Evolutionary conservation across 2,113 vertebrate species (phyloP).

Genomic region (Carettochelys insculpta): DNA sequence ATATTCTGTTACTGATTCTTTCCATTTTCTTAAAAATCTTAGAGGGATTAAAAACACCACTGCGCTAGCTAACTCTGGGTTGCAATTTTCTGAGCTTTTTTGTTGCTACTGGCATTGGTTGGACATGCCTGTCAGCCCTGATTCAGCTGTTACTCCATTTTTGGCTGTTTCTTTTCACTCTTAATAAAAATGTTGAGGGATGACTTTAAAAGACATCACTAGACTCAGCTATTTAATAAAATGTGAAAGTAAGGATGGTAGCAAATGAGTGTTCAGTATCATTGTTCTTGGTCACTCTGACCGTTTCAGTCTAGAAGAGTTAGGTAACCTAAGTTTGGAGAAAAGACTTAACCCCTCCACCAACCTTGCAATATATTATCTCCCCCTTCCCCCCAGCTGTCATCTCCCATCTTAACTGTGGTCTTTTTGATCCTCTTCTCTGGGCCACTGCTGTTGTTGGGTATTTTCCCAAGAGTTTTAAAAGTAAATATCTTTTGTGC

Average conservation of each 20-base stretch:
- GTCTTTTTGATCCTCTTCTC: not conserved
- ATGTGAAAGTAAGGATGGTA: not conserved
- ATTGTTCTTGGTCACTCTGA: not conserved
- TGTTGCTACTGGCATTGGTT: not conserved
- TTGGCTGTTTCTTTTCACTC: not conserved
- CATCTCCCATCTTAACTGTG: not conserved
- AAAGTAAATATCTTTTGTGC: not conserved
- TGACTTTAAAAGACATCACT: not conserved
- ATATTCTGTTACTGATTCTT: constrained; percentile 10
- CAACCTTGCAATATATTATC: not conserved
- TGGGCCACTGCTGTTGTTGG: not conserved
- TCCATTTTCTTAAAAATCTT: not conserved
- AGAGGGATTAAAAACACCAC: not conserved
- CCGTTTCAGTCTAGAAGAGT: not conserved
- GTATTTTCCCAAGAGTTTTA: not conserved
- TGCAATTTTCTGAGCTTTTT: not conserved
- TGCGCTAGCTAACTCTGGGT: not conserved
- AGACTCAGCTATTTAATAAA: not conserved
- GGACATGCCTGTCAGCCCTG: not conserved
- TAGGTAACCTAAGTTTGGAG: not conserved
- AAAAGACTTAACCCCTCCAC: not conserved
- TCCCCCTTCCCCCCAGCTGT: too few relatives aligned
- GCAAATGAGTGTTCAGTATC: not conserved
- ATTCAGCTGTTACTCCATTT: constrained; percentile 40
- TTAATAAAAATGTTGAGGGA: not conserved